Conservation (phyloP, 2,888 invertebrate genomes). For the Chouioia cunea region DNA sequence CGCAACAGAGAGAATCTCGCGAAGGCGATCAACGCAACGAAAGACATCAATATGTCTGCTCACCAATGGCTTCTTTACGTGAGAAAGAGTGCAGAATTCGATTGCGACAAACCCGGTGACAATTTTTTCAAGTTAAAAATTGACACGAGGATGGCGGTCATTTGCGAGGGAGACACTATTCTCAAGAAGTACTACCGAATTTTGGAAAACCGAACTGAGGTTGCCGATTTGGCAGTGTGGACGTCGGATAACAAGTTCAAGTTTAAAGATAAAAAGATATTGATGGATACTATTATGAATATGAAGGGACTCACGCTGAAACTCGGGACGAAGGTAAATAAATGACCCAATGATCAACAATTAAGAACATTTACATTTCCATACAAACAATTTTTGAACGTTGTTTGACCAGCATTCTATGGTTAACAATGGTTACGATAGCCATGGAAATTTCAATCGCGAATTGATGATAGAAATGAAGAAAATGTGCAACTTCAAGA, state of each 20-base stretch:
- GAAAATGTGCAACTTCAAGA: background rate
- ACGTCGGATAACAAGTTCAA: background rate
- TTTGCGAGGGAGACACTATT: background rate
- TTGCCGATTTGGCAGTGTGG: background rate
- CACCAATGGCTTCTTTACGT: background rate
- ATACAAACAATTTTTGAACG: too few relatives aligned
- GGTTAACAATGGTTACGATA: too few relatives aligned
- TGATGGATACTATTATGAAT: background rate
- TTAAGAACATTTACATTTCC: too few relatives aligned
- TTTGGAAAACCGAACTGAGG: background rate
- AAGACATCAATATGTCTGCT: background rate
- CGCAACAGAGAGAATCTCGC: too few relatives aligned
- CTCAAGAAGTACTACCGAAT: conserved; percentile 5
- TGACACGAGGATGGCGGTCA: conserved; percentile 4
- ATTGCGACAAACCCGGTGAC: background rate
- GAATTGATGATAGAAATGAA: background rate
- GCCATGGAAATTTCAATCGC: too few relatives aligned
- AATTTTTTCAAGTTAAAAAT: background rate
- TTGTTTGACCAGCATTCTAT: too few relatives aligned
- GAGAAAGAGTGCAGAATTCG: background rate
- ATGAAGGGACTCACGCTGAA: background rate
- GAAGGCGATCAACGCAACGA: background rate
- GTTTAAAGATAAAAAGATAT: background rate
- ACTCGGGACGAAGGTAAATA: background rate
- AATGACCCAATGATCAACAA: too few relatives aligned